Evolutionary conservation across 35 echinoderm and acorn worm species (phyloP).

Genomic region (Apostichopus japonicus): DNA sequence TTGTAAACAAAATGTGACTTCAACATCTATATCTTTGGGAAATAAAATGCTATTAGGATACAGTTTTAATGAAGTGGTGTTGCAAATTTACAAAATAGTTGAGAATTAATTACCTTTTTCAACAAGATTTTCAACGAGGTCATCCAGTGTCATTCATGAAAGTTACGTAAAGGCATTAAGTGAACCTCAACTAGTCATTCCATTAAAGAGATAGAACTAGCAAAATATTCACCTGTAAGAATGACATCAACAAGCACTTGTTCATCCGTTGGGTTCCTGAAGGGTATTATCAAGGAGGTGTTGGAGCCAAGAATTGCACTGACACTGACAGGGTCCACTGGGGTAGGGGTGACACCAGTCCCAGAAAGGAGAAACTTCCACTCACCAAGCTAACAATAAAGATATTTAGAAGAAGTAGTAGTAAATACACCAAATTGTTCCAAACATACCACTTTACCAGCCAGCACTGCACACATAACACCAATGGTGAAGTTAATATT

Average conservation of each 20-base stretch:
- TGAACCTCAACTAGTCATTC: not conserved
- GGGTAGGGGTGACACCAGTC: slow-evolving; percentile 72
- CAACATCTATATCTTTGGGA: too few relatives aligned
- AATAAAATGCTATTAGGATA: too few relatives aligned
- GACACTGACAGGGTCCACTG: slow-evolving; percentile 92
- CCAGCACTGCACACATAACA: too few relatives aligned
- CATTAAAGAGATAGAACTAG: not conserved
- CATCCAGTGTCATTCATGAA: not conserved
- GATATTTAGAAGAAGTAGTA: not conserved
- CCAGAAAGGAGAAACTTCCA: slow-evolving; percentile 94
- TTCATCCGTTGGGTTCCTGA: slow-evolving; percentile 87
- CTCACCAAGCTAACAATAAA: slow-evolving; percentile 74
- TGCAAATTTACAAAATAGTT: too few relatives aligned
- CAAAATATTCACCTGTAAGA: slow-evolving; percentile 66
- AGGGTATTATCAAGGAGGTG: slow-evolving; percentile 94
- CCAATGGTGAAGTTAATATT: too few relatives aligned
- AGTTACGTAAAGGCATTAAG: not conserved
- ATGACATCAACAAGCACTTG: slow-evolving; percentile 88
- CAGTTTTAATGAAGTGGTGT: too few relatives aligned
- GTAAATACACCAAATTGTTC: not conserved
- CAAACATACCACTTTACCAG: not conserved
- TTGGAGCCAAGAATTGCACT: slow-evolving; percentile 87
- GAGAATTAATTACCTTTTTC: too few relatives aligned
- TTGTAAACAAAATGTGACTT: too few relatives aligned
- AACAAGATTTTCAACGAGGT: not conserved